A percentile compares a stretch with the other conserved stretches of the same genome.
Evolutionary conservation across 2,113 vertebrate genomes (phyloP).

Genomic region (Psophia crepitans): DNA sequence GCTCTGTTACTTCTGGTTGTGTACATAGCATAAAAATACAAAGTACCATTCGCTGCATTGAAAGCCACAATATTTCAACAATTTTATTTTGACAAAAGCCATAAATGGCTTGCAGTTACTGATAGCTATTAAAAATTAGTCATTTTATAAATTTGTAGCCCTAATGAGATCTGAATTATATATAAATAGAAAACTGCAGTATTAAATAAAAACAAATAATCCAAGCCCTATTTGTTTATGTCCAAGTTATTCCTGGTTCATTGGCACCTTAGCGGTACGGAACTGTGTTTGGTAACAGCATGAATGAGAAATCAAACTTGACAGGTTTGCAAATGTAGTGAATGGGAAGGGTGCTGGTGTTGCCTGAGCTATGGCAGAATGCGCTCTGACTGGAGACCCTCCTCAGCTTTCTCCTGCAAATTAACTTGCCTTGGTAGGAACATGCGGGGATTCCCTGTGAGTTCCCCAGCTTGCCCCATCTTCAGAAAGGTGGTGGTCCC

Average conservation of each 20-base stretch:
- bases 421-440: background rate
- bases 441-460: rapidly evolving
- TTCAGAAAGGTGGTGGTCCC: background rate
- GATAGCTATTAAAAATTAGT: background rate
- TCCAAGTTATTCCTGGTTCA: background rate
- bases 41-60: background rate
- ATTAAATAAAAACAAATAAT: background rate
- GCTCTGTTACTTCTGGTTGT: background rate
- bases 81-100: background rate
- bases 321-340: background rate
- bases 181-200: background rate
- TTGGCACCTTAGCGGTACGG: background rate
- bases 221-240: background rate
- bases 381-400: background rate
- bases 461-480: background rate
- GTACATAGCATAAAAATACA: background rate
- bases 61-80: background rate
- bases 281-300: background rate
- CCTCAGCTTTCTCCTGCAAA: background rate
- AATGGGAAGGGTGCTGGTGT: background rate
- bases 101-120: background rate
- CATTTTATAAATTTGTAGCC: background rate
- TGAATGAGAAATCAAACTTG: background rate
- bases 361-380: background rate
- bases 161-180: background rate